Evolutionary conservation across 2,888 invertebrate genomes (phyloP).

Genomic region (Dione vanillae): DNA sequence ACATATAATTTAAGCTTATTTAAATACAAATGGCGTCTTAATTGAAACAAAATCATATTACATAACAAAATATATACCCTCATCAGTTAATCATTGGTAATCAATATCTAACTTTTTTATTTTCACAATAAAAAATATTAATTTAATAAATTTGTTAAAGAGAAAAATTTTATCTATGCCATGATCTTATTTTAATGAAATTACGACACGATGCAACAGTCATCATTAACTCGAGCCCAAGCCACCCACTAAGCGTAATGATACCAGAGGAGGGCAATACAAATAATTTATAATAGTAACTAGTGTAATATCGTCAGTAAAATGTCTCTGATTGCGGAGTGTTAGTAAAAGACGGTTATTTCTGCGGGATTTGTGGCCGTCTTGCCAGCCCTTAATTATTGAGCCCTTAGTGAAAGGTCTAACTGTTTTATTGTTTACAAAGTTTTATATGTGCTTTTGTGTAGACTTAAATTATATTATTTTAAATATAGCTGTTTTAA

Average conservation of each 20-base stretch:
- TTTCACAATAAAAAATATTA: conserved; percentile 31
- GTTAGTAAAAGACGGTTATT: conserved; percentile 58
- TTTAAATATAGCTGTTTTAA: too few species aligned
- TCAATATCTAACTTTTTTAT: conserved; percentile 16
- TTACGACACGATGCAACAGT: conserved; percentile 39
- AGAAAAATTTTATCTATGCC: conserved; percentile 31
- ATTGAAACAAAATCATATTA: background rate
- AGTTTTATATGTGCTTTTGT: background rate
- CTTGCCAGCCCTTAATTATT: conserved; percentile 52
- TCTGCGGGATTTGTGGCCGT: conserved; percentile 54
- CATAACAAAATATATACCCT: background rate
- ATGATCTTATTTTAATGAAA: conserved; percentile 44
- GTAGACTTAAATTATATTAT: too few species aligned
- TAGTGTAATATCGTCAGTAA: conserved; percentile 39
- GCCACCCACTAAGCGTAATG: conserved; percentile 57
- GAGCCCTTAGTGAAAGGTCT: conserved; percentile 53
- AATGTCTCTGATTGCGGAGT: conserved; percentile 47
- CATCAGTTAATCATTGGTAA: conserved; percentile 4
- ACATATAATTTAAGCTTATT: background rate
- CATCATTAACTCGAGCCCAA: conserved; percentile 40
- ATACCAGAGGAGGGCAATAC: conserved; percentile 49
- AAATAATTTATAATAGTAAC: conserved; percentile 49
- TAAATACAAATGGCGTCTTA: background rate
- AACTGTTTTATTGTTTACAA: background rate
- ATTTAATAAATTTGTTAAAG: conserved; percentile 30